Percentiles rank a stretch among this genome's conserved stretches.
Conservation (phyloP, 2,113 vertebrate genomes). For the Salvator merianae region DNA sequence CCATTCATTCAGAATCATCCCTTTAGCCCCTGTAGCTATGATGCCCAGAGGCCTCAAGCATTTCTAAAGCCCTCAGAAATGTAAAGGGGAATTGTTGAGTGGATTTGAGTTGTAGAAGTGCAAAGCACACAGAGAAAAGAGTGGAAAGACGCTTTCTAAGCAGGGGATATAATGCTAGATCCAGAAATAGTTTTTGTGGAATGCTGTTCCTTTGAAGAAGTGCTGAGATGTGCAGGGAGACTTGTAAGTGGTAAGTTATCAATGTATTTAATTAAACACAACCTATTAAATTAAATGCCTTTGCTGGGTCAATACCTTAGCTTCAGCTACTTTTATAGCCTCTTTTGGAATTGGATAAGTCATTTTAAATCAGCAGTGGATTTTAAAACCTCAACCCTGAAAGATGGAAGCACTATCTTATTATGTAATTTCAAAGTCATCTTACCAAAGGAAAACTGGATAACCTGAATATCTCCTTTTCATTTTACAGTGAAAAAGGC, state of each 20-base stretch:
- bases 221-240: conserved; percentile 16
- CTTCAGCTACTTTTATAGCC: background rate
- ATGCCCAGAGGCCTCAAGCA: background rate
- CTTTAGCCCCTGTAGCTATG: background rate
- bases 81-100: conserved; percentile 17
- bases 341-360: conserved; percentile 9
- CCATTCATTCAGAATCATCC: fast-evolving
- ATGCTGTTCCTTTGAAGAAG: background rate
- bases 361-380: background rate
- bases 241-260: conserved; percentile 32
- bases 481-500: background rate
- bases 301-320: conserved; percentile 5
- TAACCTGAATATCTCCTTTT: background rate
- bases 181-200: conserved; percentile 24
- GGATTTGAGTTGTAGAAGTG: conserved; percentile 4
- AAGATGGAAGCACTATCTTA: background rate
- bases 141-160: conserved; percentile 1
- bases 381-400: background rate
- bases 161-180: background rate
- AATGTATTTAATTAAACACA: conserved; percentile 42
- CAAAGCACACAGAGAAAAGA: conserved; percentile 4
- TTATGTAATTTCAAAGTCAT: background rate
- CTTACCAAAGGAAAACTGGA: conserved; percentile 8
- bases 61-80: background rate
- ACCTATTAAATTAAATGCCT: conserved; percentile 36